phyloP scores from a whole-genome alignment of 2,797 vertebrate species.

The Acanthurus tractus region DNA sequence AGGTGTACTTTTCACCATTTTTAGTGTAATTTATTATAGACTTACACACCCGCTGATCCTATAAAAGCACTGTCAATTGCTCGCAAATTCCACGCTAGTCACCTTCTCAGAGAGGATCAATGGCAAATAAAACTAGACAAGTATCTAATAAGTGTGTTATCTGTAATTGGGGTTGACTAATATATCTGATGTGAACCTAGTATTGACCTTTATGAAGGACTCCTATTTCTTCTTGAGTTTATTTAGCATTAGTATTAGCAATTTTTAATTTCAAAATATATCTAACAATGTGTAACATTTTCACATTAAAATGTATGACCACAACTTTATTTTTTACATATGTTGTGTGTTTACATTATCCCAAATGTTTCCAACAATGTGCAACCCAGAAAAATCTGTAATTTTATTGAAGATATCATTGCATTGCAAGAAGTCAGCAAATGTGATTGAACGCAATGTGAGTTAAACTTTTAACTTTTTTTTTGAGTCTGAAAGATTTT shows the following conservation, averaged over 20 bases:
- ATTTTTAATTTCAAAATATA: neutral
- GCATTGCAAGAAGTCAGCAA: too few species aligned
- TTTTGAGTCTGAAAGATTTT: too few species aligned
- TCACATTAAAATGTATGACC: too few species aligned
- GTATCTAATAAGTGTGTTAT: conserved; percentile 1
- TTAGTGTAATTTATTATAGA: conserved; percentile 65
- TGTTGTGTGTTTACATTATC: too few species aligned
- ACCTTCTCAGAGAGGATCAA: conserved; percentile 46
- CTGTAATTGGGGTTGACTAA: neutral
- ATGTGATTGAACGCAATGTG: too few species aligned
- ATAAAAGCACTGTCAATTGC: conserved; percentile 69
- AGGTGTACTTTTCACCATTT: conserved; percentile 64
- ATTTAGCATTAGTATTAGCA: neutral
- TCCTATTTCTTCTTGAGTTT: neutral
- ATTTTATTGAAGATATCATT: too few species aligned
- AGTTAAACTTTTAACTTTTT: too few species aligned
- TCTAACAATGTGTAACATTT: too few species aligned
- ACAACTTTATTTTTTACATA: too few species aligned
- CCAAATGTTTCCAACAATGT: too few species aligned
- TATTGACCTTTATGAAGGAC: neutral
- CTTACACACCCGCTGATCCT: conserved; percentile 67
- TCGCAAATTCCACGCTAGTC: conserved; percentile 55
- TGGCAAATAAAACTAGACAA: conserved; percentile 32
- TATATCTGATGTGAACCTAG: neutral
- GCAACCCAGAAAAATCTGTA: too few species aligned